Conservation (phyloP, 2,888 invertebrate species). For the Stenodema calcarata region DNA sequence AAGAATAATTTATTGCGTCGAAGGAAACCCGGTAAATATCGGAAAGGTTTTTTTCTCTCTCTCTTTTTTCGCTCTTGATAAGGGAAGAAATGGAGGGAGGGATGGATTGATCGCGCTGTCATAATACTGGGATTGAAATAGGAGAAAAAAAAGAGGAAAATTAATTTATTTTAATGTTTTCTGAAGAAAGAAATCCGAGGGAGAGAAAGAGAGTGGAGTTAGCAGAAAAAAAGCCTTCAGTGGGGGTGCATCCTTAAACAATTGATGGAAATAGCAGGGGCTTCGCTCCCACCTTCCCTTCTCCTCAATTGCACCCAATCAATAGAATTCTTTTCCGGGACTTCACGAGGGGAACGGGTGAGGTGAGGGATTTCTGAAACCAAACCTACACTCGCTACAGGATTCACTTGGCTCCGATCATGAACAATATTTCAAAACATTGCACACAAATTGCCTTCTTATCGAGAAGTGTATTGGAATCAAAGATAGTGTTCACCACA, state of each 20-base stretch:
- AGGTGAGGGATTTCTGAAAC: background rate
- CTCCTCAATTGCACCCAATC: background rate
- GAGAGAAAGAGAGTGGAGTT: background rate
- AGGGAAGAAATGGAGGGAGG: background rate
- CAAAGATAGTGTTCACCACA: background rate
- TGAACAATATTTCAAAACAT: background rate
- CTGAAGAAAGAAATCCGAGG: background rate
- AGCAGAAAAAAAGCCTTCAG: background rate
- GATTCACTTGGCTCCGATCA: background rate
- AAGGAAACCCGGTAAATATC: background rate
- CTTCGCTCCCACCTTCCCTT: background rate
- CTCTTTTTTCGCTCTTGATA: background rate
- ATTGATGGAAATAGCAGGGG: constrained; percentile 1
- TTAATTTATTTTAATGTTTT: constrained; percentile 29
- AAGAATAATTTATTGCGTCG: constrained; percentile 26
- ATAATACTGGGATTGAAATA: background rate
- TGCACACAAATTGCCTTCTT: too few relatives aligned
- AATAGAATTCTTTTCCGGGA: background rate
- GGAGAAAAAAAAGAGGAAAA: background rate
- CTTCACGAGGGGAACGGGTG: background rate
- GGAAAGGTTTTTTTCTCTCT: background rate
- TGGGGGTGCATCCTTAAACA: constrained; percentile 27
- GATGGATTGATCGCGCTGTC: constrained; percentile 18
- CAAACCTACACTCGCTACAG: background rate
- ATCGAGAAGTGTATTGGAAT: too few relatives aligned